Conservation (phyloP, 2,888 invertebrate species). For the Macaria liturata region DNA sequence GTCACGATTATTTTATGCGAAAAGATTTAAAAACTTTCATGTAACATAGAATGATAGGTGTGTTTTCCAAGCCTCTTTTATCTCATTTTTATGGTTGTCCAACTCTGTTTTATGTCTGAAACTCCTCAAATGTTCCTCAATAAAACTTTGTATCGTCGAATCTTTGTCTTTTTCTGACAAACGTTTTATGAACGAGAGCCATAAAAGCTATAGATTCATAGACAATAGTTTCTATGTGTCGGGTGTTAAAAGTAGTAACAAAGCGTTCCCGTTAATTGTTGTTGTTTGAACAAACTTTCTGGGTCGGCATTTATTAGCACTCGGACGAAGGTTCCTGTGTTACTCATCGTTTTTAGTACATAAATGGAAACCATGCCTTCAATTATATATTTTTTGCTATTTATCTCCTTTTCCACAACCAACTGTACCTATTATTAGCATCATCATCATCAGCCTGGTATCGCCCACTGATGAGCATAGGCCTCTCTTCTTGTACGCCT, state of each 20-base stretch:
- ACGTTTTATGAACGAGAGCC: slow-evolving; percentile 28
- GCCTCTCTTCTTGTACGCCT: too few species aligned
- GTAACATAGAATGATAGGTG: not conserved
- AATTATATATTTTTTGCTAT: too few species aligned
- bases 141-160: slow-evolving; percentile 21
- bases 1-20: too few species aligned
- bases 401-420: too few species aligned
- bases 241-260: slow-evolving; percentile 47
- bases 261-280: slow-evolving; percentile 65
- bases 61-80: not conserved
- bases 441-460: too few species aligned
- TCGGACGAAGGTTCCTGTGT: slow-evolving; percentile 41
- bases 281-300: slow-evolving; percentile 54
- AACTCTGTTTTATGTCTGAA: slow-evolving; percentile 15
- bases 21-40: not conserved
- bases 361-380: not conserved
- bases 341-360: slow-evolving; percentile 44
- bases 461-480: too few species aligned
- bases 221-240: slow-evolving; percentile 37
- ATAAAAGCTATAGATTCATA: slow-evolving; percentile 32
- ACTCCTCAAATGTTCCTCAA: slow-evolving; percentile 11
- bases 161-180: slow-evolving; percentile 22
- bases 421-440: too few species aligned
- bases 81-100: slow-evolving; percentile 10
- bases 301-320: slow-evolving; percentile 59